Evolutionary conservation across 2,113 vertebrate species (phyloP).

Genomic region (pig (Sus scrofa)): T2T-Sscrofa CM000812.6:248371001-248371500

Average conservation of each 20-base stretch:
- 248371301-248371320: neutral
- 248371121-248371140: neutral
- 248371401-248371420: neutral
- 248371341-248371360: neutral
- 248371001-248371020: neutral
- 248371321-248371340: neutral
- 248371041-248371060: neutral
- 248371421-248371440: neutral
- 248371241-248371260: conserved; percentile 1
- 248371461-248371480: neutral
- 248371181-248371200: neutral
- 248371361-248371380: neutral
- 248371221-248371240: conserved; percentile 2
- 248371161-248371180: neutral
- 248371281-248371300: neutral
- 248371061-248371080: neutral
- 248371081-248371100: conserved; percentile 9
- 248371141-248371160: neutral
- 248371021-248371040: neutral
- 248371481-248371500: conserved; percentile 9
- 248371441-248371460: conserved; percentile 37
- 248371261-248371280: neutral
- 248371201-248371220: neutral
- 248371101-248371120: neutral
- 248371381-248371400: neutral